A percentile compares a stretch with the other conserved stretches of the same genome.
Conservation (phyloP, 2,113 vertebrate genomes). For the Tringa solitaria region DNA sequence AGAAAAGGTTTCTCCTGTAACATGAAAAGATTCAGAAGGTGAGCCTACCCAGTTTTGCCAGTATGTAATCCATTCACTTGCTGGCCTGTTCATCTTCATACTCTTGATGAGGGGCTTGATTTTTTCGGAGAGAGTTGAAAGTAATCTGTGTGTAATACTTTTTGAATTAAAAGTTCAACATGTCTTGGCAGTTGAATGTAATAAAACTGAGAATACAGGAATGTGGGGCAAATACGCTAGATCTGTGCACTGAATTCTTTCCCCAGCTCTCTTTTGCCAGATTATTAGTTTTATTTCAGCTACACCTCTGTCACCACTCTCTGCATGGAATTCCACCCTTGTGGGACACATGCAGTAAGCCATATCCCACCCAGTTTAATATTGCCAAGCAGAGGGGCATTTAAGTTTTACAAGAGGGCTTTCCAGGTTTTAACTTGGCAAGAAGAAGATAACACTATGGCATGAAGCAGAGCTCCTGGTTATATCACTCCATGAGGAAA, state of each 20-base stretch:
- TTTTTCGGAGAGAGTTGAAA: not conserved
- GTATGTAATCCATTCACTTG: not conserved
- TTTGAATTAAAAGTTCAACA: not conserved
- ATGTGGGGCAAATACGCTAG: rapidly evolving
- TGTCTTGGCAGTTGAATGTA: not conserved
- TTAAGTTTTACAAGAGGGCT: not conserved
- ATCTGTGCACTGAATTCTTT: not conserved
- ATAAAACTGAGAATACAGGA: not conserved
- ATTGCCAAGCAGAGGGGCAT: not conserved
- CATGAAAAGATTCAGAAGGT: not conserved
- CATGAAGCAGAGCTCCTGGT: not conserved
- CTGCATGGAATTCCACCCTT: rapidly evolving
- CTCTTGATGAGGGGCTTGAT: not conserved
- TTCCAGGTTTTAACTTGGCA: not conserved
- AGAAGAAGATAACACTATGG: not conserved
- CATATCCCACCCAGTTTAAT: not conserved
- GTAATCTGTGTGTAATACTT: not conserved
- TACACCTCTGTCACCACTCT: not conserved
- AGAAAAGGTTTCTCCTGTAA: not conserved
- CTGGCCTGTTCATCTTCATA: not conserved
- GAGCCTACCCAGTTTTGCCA: not conserved
- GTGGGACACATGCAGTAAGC: not conserved
- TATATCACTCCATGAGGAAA: not conserved
- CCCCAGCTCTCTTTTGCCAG: not conserved
- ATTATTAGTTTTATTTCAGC: not conserved